Conservation (phyloP, 2,113 vertebrate genomes). For the Grantiella picta region DNA sequence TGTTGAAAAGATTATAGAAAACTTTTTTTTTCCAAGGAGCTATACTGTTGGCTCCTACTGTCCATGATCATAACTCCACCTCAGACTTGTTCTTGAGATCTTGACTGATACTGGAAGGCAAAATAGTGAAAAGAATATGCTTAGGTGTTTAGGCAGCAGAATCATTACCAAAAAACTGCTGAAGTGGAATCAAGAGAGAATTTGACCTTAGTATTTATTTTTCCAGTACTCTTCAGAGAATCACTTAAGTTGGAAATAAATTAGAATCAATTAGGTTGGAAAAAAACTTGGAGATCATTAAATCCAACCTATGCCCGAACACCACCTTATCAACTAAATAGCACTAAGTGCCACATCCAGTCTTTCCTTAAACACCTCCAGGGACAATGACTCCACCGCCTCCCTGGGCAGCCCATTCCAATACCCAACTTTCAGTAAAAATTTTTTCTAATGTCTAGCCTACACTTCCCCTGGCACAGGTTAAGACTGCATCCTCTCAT, state of each 20-base stretch:
- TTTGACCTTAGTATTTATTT: background rate
- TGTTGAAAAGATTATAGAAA: background rate
- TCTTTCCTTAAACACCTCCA: background rate
- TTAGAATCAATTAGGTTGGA: background rate
- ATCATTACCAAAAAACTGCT: background rate
- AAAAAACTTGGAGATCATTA: background rate
- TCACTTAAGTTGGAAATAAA: background rate
- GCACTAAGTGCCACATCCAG: background rate
- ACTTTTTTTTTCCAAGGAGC: background rate
- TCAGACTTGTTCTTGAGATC: background rate
- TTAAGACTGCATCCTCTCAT: background rate
- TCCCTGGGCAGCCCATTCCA: background rate
- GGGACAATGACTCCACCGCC: background rate
- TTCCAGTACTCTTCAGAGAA: background rate
- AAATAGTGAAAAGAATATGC: background rate
- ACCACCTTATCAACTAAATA: background rate
- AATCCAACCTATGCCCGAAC: background rate
- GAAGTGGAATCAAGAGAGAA: background rate
- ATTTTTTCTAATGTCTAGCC: background rate
- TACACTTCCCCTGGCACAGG: background rate
- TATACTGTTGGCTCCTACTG: background rate
- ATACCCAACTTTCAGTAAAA: background rate
- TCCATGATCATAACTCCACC: background rate
- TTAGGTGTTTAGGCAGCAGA: background rate
- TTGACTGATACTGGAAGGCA: background rate